Evolutionary conservation across 2,888 invertebrate genomes (phyloP), one percentile per base, ranked within the genome.

Genomic region (Darwinula stevensoni): DNA sequence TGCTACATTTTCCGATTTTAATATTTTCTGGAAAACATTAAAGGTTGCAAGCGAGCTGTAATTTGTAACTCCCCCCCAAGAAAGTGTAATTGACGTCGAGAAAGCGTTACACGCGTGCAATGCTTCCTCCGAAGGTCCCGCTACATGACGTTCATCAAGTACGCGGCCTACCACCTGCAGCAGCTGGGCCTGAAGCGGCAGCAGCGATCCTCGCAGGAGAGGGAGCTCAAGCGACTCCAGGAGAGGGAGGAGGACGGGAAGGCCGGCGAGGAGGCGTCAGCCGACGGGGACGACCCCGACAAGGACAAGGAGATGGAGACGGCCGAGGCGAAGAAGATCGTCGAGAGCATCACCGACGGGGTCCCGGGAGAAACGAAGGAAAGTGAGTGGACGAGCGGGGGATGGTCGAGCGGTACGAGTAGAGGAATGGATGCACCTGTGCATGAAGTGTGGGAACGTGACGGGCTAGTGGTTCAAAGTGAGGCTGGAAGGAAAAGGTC

Each of bases 71-170:
- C n/a, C n/a, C n/a, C n/a, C n/a, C n/a, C n/a, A n/a, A n/a, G n/a
- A n/a, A n/a, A n/a, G n/a, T n/a, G n/a, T n/a, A n/a, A n/a, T n/a
- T n/a, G n/a, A n/a, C n/a, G n/a, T n/a, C n/a, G n/a, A n/a, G n/a
- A n/a, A n/a, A n/a, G n/a, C n/a, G n/a, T n/a, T n/a, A n/a, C n/a
- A n/a, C n/a, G n/a, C n/a, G n/a, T n/a, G n/a, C n/a, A n/a, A n/a
- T n/a, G n/a, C n/a, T n/a, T n/a, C n/a, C n/a, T n/a, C 16, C 29
- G 16, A 4, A 39, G 37, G 16, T 29, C 36, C 26, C 67, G 80
- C 39, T 91, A 94, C 51, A 73, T 94, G 55, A 73, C 76, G 59
- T 94, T 94, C 50, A 84, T 94, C 38, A 78, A 86, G 42, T 74
- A 76, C 49, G 91, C 91, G 11, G 91, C 91, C 3, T 73, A 72